Conservation (phyloP, 2,888 invertebrate species). For the Allophyes oxyacanthae region DNA sequence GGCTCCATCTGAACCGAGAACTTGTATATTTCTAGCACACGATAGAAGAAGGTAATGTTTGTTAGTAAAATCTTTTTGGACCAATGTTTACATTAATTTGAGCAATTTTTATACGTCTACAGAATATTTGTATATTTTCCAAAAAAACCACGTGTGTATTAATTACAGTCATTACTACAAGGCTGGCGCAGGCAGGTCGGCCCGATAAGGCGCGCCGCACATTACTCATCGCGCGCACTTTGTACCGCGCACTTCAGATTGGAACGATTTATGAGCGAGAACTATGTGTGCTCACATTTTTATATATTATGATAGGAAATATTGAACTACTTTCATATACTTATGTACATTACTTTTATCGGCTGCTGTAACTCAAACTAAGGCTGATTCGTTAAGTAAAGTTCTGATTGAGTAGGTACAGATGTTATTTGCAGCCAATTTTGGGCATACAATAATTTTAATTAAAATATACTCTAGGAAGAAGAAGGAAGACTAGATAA, state of each 20-base stretch:
- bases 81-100: neutral
- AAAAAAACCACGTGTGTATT: slow-evolving; percentile 36
- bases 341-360: neutral
- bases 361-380: too few relatives aligned
- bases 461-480: too few relatives aligned
- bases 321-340: slow-evolving; percentile 18
- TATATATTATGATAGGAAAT: slow-evolving; percentile 14
- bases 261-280: slow-evolving; percentile 46
- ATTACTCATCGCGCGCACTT: slow-evolving; percentile 49
- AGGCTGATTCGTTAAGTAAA: too few relatives aligned
- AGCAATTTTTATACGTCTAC: neutral
- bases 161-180: slow-evolving; percentile 49
- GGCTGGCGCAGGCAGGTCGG: slow-evolving; percentile 17
- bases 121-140: neutral
- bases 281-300: slow-evolving; percentile 25
- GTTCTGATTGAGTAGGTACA: too few relatives aligned
- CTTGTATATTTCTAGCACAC: too few relatives aligned
- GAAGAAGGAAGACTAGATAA: too few relatives aligned
- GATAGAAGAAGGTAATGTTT: too few relatives aligned
- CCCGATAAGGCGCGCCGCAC: slow-evolving; percentile 41
- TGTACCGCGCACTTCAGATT: slow-evolving; percentile 45
- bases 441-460: too few relatives aligned
- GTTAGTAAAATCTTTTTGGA: too few relatives aligned
- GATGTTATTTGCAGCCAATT: too few relatives aligned
- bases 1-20: too few relatives aligned